phyloP scores from a whole-genome alignment of 2,888 invertebrate genomes.

The Rapana venosa region DNA sequence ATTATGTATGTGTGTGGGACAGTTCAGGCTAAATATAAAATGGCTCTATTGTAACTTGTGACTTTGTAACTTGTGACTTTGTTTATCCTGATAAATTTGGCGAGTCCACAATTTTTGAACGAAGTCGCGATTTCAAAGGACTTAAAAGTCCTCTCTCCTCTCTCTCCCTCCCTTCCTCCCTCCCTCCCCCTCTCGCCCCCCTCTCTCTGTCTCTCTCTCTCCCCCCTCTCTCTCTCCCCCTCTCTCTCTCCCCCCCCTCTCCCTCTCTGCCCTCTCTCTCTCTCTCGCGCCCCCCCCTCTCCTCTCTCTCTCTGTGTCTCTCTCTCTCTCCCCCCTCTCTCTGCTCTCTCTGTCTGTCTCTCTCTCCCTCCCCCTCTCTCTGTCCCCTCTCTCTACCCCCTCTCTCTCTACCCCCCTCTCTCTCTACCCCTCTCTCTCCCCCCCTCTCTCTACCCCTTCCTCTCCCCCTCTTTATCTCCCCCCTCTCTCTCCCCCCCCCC shows the following conservation, averaged over 20 bases:
- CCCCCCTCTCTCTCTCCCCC: no score
- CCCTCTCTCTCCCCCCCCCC: background rate
- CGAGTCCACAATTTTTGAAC: no score
- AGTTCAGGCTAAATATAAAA: no score
- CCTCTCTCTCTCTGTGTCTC: constrained; percentile 32
- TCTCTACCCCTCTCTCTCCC: background rate
- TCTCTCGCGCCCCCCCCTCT: constrained; percentile 29
- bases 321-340: constrained; percentile 28
- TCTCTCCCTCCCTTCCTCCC: constrained; percentile 27
- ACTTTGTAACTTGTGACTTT: no score
- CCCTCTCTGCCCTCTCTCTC: constrained; percentile 30
- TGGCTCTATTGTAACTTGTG: no score
- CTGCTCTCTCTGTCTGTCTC: background rate
- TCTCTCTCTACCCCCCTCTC: background rate
- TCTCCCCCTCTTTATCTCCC: background rate
- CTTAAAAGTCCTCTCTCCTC: background rate
- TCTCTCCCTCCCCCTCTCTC: background rate
- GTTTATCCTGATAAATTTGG: no score
- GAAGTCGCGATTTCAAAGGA: no score
- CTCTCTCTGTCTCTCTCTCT: constrained; percentile 14
- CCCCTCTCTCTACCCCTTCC: background rate
- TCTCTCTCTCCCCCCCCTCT: background rate
- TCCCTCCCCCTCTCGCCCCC: constrained; percentile 18
- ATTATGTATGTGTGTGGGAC: no score
- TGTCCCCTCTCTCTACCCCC: background rate